Conservation (phyloP, 1,140 invertebrate species). For the Achroia grisella region DNA sequence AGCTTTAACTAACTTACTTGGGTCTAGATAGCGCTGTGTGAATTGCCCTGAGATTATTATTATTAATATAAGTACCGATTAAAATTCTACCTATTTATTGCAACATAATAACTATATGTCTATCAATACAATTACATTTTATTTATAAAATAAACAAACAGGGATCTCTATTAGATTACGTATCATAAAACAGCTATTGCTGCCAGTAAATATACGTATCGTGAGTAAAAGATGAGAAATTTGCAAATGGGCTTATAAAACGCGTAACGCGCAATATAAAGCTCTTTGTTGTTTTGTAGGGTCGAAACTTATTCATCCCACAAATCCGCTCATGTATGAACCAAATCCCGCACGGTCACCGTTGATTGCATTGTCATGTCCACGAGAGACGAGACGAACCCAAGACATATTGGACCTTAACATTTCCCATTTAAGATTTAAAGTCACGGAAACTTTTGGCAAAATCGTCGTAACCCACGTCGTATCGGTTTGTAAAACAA, state of each 20-base stretch:
- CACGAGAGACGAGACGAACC: slow-evolving; percentile 29
- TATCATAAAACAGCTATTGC: background rate
- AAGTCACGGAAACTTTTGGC: background rate
- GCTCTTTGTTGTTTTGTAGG: slow-evolving; percentile 67
- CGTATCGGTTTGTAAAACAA: slow-evolving; percentile 70
- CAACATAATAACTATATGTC: too few species aligned
- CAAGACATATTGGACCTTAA: background rate
- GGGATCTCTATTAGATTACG: too few species aligned
- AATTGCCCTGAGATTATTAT: too few species aligned
- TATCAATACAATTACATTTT: too few species aligned
- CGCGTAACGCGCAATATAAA: slow-evolving; percentile 52
- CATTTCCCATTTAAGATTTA: background rate
- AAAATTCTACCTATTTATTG: too few species aligned
- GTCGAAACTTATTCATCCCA: slow-evolving; percentile 72
- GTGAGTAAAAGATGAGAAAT: too few species aligned
- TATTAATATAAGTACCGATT: too few species aligned
- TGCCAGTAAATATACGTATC: too few species aligned
- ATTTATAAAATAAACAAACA: too few species aligned
- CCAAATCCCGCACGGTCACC: slow-evolving; percentile 70
- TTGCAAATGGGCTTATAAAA: slow-evolving; percentile 60
- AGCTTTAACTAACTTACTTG: too few species aligned
- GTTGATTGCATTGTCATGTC: slow-evolving; percentile 73
- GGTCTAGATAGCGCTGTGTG: too few species aligned
- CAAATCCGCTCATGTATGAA: slow-evolving; percentile 72
- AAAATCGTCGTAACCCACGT: slow-evolving; percentile 43